These are phyloP conservation scores for Myrmecophaga tridactyla DNA, from an alignment of 2,113 vertebrate genomes.

Conservation along the genomic window DNA sequence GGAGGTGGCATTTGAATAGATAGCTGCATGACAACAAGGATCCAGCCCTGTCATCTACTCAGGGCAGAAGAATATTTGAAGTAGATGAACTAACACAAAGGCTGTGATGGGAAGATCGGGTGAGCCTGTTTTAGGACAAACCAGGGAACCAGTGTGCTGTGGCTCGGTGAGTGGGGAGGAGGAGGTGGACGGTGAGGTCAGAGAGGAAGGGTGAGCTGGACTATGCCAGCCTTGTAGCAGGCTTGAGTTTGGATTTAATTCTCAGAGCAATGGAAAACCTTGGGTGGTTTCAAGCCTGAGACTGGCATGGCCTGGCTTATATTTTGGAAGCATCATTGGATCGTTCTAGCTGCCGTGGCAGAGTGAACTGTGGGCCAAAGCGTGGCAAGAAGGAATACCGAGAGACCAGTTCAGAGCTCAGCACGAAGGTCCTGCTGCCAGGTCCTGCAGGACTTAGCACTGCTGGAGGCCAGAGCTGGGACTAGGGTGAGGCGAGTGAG, in stretches of 20 bases:
- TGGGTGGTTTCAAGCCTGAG: background rate
- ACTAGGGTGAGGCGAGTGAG: rapidly evolving
- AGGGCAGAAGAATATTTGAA: background rate
- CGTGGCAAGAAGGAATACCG: background rate
- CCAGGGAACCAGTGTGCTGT: too few species aligned
- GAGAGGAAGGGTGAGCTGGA: rapidly evolving
- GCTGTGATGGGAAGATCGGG: rapidly evolving
- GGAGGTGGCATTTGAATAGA: background rate
- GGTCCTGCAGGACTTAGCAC: rapidly evolving
- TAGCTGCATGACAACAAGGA: background rate
- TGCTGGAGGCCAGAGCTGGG: background rate
- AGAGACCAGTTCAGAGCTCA: background rate
- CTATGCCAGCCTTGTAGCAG: rapidly evolving
- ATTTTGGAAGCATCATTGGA: background rate
- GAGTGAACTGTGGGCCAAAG: too few species aligned
- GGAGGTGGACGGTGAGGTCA: background rate
- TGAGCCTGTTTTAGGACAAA: background rate
- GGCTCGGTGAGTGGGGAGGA: background rate
- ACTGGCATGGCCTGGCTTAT: rapidly evolving
- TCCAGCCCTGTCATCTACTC: background rate
- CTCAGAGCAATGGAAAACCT: background rate
- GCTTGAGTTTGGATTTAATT: rapidly evolving
- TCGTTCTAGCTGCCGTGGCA: background rate
- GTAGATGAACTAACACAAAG: rapidly evolving
- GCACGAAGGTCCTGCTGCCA: background rate